Conservation (phyloP, 2,113 vertebrate genomes). For the Rostratula benghalensis region DNA sequence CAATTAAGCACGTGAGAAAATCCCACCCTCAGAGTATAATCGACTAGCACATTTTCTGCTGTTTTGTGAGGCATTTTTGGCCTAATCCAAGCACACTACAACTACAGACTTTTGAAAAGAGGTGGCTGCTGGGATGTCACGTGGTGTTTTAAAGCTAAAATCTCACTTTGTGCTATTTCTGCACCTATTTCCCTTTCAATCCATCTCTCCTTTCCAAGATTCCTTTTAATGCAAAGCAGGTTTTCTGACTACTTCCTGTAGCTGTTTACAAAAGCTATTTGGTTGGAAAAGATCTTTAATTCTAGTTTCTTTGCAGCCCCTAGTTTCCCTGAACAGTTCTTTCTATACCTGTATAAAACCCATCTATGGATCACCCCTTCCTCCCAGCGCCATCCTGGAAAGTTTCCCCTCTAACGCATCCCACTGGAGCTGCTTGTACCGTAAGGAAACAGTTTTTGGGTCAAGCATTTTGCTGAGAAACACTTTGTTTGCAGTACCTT, state of each 20-base stretch:
- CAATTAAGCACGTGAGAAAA: background rate
- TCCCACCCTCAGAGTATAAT: background rate
- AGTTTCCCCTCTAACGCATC: background rate
- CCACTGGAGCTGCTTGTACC: background rate
- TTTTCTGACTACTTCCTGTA: background rate
- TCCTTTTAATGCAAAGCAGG: background rate
- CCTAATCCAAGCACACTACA: background rate
- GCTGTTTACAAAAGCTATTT: background rate
- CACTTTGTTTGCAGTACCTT: slow-evolving; percentile 80
- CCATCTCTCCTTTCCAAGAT: background rate
- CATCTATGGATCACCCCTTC: background rate
- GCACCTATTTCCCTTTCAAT: background rate
- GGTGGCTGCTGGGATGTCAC: background rate
- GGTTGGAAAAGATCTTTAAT: background rate
- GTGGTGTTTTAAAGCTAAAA: background rate
- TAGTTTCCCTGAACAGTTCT: background rate
- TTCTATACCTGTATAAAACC: background rate
- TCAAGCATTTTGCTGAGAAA: background rate
- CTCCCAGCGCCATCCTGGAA: background rate
- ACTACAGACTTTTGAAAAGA: background rate
- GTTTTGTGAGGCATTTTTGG: background rate
- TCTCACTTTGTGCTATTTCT: background rate
- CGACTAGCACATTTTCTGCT: background rate
- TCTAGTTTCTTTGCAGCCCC: background rate
- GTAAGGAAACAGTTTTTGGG: background rate